Percentiles rank a stretch among this genome's conserved stretches.
phyloP scores from a whole-genome alignment of 2,113 vertebrate species.

The human region DNA sequence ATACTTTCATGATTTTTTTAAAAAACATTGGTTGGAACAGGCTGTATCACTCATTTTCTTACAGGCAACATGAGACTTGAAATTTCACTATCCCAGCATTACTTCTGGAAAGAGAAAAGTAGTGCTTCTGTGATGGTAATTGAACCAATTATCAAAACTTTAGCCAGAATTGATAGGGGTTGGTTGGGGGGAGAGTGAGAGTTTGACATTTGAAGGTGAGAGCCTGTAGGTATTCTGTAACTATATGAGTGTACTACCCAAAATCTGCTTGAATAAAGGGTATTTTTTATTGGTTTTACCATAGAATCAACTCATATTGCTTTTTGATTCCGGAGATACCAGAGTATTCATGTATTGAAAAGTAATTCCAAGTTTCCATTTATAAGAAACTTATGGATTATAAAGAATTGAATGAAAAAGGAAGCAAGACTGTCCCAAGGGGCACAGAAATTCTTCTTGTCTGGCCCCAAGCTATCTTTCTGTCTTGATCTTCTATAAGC shows the following conservation, averaged over 20 bases:
- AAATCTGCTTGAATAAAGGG: conserved; percentile 37
- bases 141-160: conserved; percentile 8
- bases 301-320: conserved; percentile 66
- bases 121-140: neutral
- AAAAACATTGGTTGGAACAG: neutral
- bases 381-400: conserved; percentile 52
- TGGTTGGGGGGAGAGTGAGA: rapidly evolving
- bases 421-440: neutral
- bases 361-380: conserved; percentile 73
- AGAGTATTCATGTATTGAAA: conserved; percentile 54
- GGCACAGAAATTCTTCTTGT: neutral
- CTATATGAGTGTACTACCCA: neutral
- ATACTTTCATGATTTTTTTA: conserved; percentile 5
- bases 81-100: conserved; percentile 3
- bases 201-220: neutral
- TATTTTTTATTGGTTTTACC: conserved; percentile 14
- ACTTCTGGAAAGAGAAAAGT: neutral
- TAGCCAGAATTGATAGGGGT: neutral
- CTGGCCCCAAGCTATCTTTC: neutral
- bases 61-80: neutral
- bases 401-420: conserved; percentile 24
- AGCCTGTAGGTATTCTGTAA: neutral
- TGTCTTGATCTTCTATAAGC: neutral
- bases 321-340: conserved; percentile 69
- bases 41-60: conserved; percentile 12